A percentile compares a stretch with the other conserved stretches of the same genome.
Evolutionary conservation across 2,797 vertebrate species (phyloP).

Genomic region (Myripristis jacobus): DNA sequence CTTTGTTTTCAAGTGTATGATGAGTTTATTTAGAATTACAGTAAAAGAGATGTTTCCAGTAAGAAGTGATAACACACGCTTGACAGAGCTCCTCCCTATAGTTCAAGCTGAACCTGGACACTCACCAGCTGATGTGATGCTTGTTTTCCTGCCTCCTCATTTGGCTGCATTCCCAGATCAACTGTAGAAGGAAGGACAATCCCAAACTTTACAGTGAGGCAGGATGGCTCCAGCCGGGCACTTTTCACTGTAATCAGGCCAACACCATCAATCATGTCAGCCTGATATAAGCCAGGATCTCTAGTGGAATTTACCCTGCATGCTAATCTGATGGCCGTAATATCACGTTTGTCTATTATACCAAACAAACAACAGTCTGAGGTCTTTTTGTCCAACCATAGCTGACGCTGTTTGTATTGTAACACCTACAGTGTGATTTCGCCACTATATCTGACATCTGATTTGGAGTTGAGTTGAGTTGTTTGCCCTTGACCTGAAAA

Average conservation of each 20-base stretch:
- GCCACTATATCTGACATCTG: too few species aligned
- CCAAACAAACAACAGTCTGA: conserved; percentile 7
- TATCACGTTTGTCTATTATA: neutral
- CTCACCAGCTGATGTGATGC: neutral
- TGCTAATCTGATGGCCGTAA: neutral
- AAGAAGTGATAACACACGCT: conserved; percentile 21
- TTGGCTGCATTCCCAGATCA: conserved; percentile 60
- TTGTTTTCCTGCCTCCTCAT: conserved; percentile 36
- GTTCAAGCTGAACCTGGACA: conserved; percentile 9
- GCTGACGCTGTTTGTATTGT: neutral
- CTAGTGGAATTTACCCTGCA: neutral
- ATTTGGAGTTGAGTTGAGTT: neutral
- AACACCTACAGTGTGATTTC: too few species aligned
- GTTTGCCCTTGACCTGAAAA: neutral
- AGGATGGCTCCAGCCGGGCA: conserved; percentile 14
- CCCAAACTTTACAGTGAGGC: conserved; percentile 46
- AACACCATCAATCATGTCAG: conserved; percentile 33
- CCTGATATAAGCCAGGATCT: conserved; percentile 6
- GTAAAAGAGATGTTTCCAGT: conserved; percentile 13
- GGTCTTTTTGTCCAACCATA: neutral
- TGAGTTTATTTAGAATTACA: neutral
- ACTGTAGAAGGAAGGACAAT: conserved; percentile 53
- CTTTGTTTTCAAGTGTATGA: conserved; percentile 13
- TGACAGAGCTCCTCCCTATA: conserved; percentile 1
- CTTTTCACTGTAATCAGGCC: conserved; percentile 32